Conservation (phyloP, 2,888 invertebrate species). For the Cryptocephalus moraei region DNA sequence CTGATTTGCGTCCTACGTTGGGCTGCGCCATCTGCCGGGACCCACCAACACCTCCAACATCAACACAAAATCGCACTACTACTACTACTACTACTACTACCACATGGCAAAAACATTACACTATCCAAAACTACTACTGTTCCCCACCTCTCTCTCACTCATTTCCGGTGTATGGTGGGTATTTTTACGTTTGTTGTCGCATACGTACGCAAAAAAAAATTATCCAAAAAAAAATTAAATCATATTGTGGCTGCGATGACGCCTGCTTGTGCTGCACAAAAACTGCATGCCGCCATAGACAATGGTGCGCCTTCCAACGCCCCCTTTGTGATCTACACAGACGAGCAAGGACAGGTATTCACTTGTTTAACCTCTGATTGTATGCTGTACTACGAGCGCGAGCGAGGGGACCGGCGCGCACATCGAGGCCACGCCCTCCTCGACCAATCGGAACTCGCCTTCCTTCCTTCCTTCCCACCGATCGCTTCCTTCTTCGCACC, state of each 20-base stretch:
- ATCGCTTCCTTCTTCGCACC: too few relatives aligned
- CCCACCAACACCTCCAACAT: slow-evolving; percentile 30
- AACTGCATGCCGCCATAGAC: slow-evolving; percentile 51
- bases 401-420: not conserved
- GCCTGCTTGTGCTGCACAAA: slow-evolving; percentile 37
- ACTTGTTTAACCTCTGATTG: slow-evolving; percentile 34
- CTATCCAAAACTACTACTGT: not conserved
- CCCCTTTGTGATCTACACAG: slow-evolving; percentile 91
- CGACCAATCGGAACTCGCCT: too few relatives aligned
- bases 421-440: too few relatives aligned
- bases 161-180: slow-evolving; percentile 36
- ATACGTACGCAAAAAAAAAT: slow-evolving; percentile 22
- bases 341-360: slow-evolving; percentile 91
- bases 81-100: slow-evolving; percentile 11
- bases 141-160: slow-evolving; percentile 6
- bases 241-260: slow-evolving; percentile 37
- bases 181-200: slow-evolving; percentile 35
- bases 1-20: too few relatives aligned
- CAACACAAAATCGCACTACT: slow-evolving; percentile 11
- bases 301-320: slow-evolving; percentile 71
- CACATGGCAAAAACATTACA: slow-evolving; percentile 10
- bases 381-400: slow-evolving; percentile 31
- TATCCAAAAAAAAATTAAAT: too few relatives aligned
- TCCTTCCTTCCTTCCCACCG: too few relatives aligned
- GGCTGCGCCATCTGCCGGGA: slow-evolving; percentile 11